Base-by-base conservation (phyloP, 2,113 vertebrate genomes). In the Connochaetes taurinus region DNA sequence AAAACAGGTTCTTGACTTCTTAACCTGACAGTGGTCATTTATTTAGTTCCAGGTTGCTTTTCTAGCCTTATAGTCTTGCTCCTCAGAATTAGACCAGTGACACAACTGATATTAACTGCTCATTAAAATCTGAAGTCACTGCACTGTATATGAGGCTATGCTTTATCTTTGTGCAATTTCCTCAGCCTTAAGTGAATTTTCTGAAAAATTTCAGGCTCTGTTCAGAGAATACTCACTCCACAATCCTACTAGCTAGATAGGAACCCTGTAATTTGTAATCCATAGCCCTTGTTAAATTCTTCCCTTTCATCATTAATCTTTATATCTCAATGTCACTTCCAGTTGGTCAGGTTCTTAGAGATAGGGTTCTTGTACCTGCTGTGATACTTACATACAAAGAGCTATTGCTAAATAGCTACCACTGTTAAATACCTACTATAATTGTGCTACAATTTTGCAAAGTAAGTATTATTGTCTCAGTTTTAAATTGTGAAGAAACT, bases 401-500 rank as follows among this genome's bases (percentile, higher is more conserved):
- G 55, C 40, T 82, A 91, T 98, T 98, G 96, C 97, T 29, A 91
- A 96, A 97, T 83, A 96, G 83, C 86, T 78, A 21, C 43, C 40
- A 62, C 90, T 94, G 53, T 92, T 95, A 96, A 97, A 87, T 88
- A 90, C 90, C 87, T 92, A 33, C 82, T 90, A 55, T 94, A 91
- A 95, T 91, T 84, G 60, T 95, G 83, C 95, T 93, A 94, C 86
- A 91, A 0, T 96, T 97, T 94, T 97, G 96, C 96, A 95, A 90
- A 91, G 91, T 95, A 95, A 95, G 89, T 91, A 62, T 80, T 93
- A 91, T 87, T 96, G 87, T 96, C 84, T 95, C 91, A 96, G 85
- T 95, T 94, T 97, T 87, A 97, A 98, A 90, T 95, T 93, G 92
- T 97, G 74, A 94, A 95, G 97, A 98, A 98, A 97, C 45, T 92